Evolutionary conservation across 2,797 vertebrate species (phyloP), one percentile per base, ranked within the genome.

Genomic region (Microchirus variegatus): DNA sequence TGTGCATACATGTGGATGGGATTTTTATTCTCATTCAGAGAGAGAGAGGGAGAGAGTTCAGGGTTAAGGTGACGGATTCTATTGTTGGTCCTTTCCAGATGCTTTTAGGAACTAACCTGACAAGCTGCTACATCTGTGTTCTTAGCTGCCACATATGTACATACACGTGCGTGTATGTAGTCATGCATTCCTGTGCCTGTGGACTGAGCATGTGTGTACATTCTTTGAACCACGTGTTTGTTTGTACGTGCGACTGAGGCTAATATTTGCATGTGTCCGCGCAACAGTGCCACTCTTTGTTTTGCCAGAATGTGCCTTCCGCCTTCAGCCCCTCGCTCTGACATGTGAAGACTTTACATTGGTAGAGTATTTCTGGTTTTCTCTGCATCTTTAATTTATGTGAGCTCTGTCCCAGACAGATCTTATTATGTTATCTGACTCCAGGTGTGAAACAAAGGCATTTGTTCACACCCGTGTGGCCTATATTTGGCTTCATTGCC

Each of bases 31-130:
- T 44, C 18, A 10, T 26, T 53, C 36, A 19, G 9, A 9, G 36
- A 9, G 36, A 40, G 9, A 18, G 0, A 55, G 35, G 50, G 14
- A 18, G 13, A 59, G 31, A 5, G 31, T 22, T 22, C 22, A 5
- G 22, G 1, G 3, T 22, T 22, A 31, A 7, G 7, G 31, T 6
- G 31, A 31, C 5, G 8, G 7, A 31, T 31, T 6, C 31, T 31
- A 3, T 5, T 5, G 17, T 59, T 8, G n/a, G n/a, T 72, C 16
- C 37, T 22, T 48, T 22, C 50, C 26, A 53, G 57, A 48, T 5
- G 15, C 42, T 52, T 64, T 53, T 48, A 15, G 42, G 48, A 43
- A 59, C 61, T 70, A 13, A 51, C 47, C 41, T 14, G 40, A 41
- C 11, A 41, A 38, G 17, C 41, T 31, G 55, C 50, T 54, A 12